Evolutionary conservation across 1,140 invertebrate species (phyloP).

Genomic region (Mylabris phalerata): DNA sequence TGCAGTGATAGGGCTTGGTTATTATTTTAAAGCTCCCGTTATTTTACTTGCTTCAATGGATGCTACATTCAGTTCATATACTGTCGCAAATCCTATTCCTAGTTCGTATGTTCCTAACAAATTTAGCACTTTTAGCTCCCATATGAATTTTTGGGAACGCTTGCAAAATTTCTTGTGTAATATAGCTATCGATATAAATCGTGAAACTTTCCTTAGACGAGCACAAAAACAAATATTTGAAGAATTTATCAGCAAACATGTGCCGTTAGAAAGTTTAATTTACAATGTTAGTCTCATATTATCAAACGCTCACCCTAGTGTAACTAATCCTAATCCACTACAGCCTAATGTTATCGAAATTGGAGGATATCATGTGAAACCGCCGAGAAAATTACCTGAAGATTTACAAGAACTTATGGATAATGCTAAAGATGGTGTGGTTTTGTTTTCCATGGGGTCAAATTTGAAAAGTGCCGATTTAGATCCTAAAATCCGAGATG

Average conservation of each 20-base stretch:
- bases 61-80: constrained; percentile 30
- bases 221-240: constrained; percentile 36
- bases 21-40: constrained; percentile 45
- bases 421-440: constrained; percentile 44
- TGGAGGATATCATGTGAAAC: constrained; percentile 47
- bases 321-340: constrained; percentile 48
- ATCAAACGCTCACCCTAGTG: constrained; percentile 50
- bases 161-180: constrained; percentile 35
- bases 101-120: constrained; percentile 15
- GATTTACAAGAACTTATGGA: constrained; percentile 46
- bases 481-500: constrained; percentile 31
- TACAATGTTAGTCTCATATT: constrained; percentile 48
- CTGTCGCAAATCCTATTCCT: constrained; percentile 3
- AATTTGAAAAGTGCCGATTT: constrained; percentile 46
- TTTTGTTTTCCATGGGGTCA: constrained; percentile 54
- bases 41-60: background rate
- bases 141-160: constrained; percentile 46
- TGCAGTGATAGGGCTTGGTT: constrained; percentile 53
- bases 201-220: background rate
- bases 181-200: background rate
- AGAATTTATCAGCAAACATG: constrained; percentile 12
- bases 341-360: constrained; percentile 50
- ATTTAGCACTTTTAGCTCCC: constrained; percentile 30
- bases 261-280: constrained; percentile 46
- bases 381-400: constrained; percentile 38